Conservation (phyloP, 2,797 vertebrate species). For the Onychomys leucogaster region DNA sequence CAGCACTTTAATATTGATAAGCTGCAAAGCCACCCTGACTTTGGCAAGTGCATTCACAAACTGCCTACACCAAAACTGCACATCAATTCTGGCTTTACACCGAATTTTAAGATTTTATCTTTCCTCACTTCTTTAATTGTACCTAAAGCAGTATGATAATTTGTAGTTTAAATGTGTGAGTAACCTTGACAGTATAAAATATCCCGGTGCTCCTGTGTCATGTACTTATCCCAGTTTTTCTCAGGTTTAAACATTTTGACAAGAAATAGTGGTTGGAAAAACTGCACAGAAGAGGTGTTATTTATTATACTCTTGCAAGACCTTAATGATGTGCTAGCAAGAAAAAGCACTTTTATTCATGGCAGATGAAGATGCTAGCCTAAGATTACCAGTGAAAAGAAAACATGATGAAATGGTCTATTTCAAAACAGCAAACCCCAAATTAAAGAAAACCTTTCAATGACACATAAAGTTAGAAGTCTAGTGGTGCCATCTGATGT, state of each 20-base stretch:
- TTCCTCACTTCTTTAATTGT: neutral
- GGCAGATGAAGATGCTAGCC: constrained; percentile 35
- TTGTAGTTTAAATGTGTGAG: neutral
- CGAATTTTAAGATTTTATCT: neutral
- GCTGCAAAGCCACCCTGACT: neutral
- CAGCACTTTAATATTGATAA: neutral
- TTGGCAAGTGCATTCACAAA: neutral
- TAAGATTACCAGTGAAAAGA: constrained; percentile 35
- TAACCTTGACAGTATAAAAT: constrained; percentile 27
- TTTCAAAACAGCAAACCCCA: constrained; percentile 67
- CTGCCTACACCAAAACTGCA: neutral
- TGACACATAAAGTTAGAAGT: constrained; percentile 50
- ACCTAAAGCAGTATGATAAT: constrained; percentile 15
- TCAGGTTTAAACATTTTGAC: constrained; percentile 46
- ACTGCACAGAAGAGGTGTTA: constrained; percentile 34
- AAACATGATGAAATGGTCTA: constrained; percentile 65
- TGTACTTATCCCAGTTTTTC: neutral
- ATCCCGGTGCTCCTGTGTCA: constrained; percentile 8
- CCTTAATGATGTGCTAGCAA: constrained; percentile 45
- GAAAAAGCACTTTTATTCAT: constrained; percentile 56
- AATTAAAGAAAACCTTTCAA: constrained; percentile 48
- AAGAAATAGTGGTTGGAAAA: constrained; percentile 48
- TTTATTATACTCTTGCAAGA: constrained; percentile 53
- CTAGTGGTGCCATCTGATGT: neutral
- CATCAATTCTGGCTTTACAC: neutral